These are phyloP conservation scores for Drosophila lacicola DNA, from an alignment of 2,888 invertebrate species.

Conservation along the genomic window DNA sequence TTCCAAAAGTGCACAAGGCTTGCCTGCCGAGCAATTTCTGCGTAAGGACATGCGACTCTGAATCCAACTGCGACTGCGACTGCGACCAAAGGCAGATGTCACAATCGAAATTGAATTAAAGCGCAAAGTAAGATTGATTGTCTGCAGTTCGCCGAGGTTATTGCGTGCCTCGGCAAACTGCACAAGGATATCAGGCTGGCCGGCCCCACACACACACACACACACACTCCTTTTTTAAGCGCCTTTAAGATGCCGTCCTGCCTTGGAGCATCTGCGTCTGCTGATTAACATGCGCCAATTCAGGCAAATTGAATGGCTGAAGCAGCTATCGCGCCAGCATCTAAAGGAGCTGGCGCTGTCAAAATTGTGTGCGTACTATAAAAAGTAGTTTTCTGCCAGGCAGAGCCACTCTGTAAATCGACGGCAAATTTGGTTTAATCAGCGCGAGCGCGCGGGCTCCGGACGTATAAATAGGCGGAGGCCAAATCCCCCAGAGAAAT, in stretches of 20 bases:
- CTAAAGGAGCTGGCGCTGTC: conserved; percentile 27
- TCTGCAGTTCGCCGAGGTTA: conserved; percentile 80
- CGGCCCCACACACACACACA: not conserved
- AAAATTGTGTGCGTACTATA: conserved; percentile 42
- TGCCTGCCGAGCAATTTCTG: conserved; percentile 28
- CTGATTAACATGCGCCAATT: conserved; percentile 81
- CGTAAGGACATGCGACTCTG: conserved; percentile 42
- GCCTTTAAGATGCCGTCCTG: conserved; percentile 51
- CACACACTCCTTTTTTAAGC: conserved; percentile 26
- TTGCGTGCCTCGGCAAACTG: conserved; percentile 70
- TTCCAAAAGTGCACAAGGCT: conserved; percentile 71
- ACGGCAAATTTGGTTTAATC: conserved; percentile 71
- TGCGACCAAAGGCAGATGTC: conserved; percentile 84
- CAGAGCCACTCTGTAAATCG: conserved; percentile 51
- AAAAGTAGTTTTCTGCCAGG: conserved; percentile 53
- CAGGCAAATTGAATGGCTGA: conserved; percentile 74
- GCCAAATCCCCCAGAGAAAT: conserved; percentile 68
- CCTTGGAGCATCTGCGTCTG: conserved; percentile 31
- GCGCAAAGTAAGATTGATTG: conserved; percentile 85
- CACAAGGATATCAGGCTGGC: conserved; percentile 11
- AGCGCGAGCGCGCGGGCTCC: conserved; percentile 33
- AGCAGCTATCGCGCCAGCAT: conserved; percentile 37
- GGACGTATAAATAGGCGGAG: conserved; percentile 55
- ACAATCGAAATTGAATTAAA: conserved; percentile 85
- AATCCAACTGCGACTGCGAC: conserved; percentile 23